Evolutionary conservation across 2,888 invertebrate species (phyloP).

Genomic region (Altica lythri): DNA sequence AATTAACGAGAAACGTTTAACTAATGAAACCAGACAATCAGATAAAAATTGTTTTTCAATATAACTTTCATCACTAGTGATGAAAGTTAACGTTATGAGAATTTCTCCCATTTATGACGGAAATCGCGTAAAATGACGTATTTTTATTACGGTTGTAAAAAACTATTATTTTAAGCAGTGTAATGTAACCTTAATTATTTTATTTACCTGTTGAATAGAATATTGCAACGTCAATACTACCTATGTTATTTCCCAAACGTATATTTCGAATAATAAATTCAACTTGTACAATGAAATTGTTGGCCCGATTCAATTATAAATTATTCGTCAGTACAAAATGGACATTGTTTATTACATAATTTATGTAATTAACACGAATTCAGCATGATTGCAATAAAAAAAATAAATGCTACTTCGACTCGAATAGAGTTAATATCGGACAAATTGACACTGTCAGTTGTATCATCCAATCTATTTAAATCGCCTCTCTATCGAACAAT

Average conservation of each 20-base stretch:
- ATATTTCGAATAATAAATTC: background rate
- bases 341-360: slow-evolving; percentile 17
- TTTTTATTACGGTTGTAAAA: too few relatives aligned
- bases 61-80: too few relatives aligned
- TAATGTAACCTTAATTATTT: too few relatives aligned
- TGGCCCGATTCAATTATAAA: slow-evolving; percentile 5
- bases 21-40: too few relatives aligned
- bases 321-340: slow-evolving; percentile 8
- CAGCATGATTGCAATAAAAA: slow-evolving; percentile 1
- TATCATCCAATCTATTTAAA: slow-evolving; percentile 6
- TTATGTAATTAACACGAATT: slow-evolving; percentile 15
- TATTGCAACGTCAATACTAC: too few relatives aligned
- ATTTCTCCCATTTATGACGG: too few relatives aligned
- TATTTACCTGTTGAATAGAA: too few relatives aligned
- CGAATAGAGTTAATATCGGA: background rate
- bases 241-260: background rate
- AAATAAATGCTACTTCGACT: slow-evolving; percentile 1
- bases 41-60: too few relatives aligned
- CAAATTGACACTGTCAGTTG: slow-evolving; percentile 6
- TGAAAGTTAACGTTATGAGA: too few relatives aligned
- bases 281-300: background rate
- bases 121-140: too few relatives aligned
- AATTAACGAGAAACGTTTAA: too few relatives aligned
- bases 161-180: too few relatives aligned
- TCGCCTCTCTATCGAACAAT: slow-evolving; percentile 5